Conservation (phyloP, 2,113 vertebrate genomes). For the Conger conger region DNA sequence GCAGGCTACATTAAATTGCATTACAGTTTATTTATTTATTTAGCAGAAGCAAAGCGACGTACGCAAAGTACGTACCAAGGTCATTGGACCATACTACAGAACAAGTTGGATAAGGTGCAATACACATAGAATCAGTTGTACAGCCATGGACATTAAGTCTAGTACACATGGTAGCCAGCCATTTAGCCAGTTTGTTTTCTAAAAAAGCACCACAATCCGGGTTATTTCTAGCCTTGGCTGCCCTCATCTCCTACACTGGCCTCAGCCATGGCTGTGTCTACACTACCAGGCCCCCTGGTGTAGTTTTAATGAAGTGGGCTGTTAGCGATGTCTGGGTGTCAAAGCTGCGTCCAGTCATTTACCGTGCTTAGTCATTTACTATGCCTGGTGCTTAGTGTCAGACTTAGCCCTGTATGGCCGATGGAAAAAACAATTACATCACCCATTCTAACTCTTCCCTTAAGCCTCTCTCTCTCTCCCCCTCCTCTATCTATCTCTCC, state of each 20-base stretch:
- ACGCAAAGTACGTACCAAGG: too few relatives aligned
- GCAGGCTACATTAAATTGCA: too few relatives aligned
- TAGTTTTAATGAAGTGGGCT: not conserved
- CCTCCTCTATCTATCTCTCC: constrained; percentile 38
- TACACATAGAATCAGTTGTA: too few relatives aligned
- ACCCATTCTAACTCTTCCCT: constrained; percentile 23
- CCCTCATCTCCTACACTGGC: not conserved
- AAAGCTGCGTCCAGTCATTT: not conserved
- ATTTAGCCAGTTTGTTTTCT: too few relatives aligned
- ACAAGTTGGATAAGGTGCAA: too few relatives aligned
- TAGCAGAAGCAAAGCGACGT: too few relatives aligned
- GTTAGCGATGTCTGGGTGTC: not conserved
- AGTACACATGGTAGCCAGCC: too few relatives aligned
- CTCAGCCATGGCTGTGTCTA: not conserved
- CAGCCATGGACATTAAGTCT: too few relatives aligned
- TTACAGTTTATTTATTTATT: too few relatives aligned
- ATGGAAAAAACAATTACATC: not conserved
- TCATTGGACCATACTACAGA: too few relatives aligned
- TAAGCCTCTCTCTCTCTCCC: not conserved
- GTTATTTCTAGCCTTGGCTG: too few relatives aligned
- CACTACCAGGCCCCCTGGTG: not conserved
- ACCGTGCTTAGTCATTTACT: not conserved
- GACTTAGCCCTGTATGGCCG: not conserved
- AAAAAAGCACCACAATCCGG: too few relatives aligned
- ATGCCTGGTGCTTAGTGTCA: not conserved